Evolutionary conservation across 2,113 vertebrate genomes (phyloP).

Genomic region (Lagenorhynchus albirostris): DNA sequence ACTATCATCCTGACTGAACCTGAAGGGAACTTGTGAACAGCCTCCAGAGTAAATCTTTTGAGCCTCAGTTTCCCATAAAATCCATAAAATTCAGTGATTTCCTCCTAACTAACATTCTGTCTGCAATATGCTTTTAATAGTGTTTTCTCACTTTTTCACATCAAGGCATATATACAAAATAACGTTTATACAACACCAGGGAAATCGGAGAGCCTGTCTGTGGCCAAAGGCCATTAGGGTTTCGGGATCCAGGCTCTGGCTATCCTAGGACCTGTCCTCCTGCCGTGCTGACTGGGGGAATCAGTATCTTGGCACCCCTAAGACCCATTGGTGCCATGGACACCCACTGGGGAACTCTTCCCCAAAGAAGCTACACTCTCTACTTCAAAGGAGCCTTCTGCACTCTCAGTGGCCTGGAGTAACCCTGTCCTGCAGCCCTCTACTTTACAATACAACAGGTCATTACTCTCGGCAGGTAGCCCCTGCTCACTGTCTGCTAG

Average conservation of each 20-base stretch:
- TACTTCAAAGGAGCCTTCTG: neutral
- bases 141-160: neutral
- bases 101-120: neutral
- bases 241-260: neutral
- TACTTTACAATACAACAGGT: neutral
- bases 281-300: neutral
- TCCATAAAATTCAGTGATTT: neutral
- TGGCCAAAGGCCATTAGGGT: neutral
- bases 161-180: neutral
- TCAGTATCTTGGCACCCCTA: neutral
- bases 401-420: neutral
- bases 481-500: neutral
- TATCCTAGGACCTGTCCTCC: neutral
- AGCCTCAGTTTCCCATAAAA: neutral
- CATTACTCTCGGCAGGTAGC: neutral
- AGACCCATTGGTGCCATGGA: neutral
- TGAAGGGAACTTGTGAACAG: neutral
- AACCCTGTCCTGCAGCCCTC: neutral
- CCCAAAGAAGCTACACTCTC: neutral
- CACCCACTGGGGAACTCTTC: neutral
- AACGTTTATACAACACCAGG: neutral
- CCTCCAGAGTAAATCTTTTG: neutral
- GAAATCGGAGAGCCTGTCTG: neutral
- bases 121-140: neutral
- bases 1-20: neutral